phyloP scores from a whole-genome alignment of 1,140 invertebrate genomes.

The Arion vulgaris region DNA sequence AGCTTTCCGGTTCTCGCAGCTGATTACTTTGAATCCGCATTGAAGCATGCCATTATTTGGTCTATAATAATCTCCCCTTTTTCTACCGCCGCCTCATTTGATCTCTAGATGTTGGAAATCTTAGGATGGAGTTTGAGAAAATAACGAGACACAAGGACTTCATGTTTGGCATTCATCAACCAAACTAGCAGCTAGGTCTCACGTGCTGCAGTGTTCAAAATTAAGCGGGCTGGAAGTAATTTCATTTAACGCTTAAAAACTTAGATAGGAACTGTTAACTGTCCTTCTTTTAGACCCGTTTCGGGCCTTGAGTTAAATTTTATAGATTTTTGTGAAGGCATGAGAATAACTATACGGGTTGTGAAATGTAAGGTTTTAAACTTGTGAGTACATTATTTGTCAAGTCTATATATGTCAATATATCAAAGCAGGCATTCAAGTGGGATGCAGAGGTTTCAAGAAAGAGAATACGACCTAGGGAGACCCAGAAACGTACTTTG shows the following conservation, averaged over 20 bases:
- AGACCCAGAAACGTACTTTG: too few species aligned
- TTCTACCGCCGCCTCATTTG: not conserved
- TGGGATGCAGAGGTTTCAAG: too few species aligned
- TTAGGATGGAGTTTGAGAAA: not conserved
- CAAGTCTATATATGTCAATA: too few species aligned
- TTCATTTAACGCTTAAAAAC: not conserved
- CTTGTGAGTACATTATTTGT: too few species aligned
- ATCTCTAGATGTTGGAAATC: not conserved
- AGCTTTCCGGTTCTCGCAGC: not conserved
- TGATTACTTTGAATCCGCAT: not conserved
- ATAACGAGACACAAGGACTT: not conserved
- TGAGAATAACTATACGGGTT: too few species aligned
- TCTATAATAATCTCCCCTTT: not conserved
- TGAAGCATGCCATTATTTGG: not conserved
- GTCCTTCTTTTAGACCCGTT: not conserved
- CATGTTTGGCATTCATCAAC: not conserved
- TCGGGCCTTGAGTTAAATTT: not conserved
- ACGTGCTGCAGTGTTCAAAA: not conserved
- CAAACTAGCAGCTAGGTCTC: not conserved
- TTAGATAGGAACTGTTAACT: not conserved
- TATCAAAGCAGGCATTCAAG: too few species aligned
- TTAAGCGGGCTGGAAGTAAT: not conserved
- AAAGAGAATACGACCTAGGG: too few species aligned
- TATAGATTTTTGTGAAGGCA: not conserved
- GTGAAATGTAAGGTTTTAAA: too few species aligned